A percentile compares a stretch with the other conserved stretches of the same genome.
Evolutionary conservation across 2,888 invertebrate genomes (phyloP).

Genomic region (Gasteruption jaculator): DNA sequence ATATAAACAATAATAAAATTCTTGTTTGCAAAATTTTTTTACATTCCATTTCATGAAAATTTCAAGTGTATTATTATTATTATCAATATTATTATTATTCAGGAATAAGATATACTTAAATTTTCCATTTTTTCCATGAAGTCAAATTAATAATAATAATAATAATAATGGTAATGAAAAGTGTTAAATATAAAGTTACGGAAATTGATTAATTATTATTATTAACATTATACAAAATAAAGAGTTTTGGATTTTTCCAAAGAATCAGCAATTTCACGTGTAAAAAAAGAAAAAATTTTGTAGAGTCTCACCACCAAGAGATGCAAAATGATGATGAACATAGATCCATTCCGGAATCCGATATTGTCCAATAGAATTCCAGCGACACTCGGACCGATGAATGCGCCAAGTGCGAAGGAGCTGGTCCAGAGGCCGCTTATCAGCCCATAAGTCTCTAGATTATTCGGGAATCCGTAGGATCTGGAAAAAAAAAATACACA

Average conservation of each 20-base stretch:
- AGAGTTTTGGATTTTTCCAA: conserved; percentile 7
- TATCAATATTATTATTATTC: no score
- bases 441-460: conserved; percentile 82
- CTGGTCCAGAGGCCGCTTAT: conserved; percentile 90
- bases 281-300: background rate
- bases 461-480: conserved; percentile 73
- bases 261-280: conserved; percentile 1
- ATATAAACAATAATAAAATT: no score
- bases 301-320: conserved; percentile 59
- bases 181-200: no score
- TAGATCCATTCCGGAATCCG: conserved; percentile 67
- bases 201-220: conserved; percentile 1
- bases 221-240: background rate
- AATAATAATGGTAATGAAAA: no score
- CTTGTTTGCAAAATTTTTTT: no score
- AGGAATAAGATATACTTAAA: no score
- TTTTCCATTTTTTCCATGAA: no score
- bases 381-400: conserved; percentile 74
- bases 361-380: conserved; percentile 71
- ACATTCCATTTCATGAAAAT: no score
- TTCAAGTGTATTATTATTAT: no score
- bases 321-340: conserved; percentile 68
- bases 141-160: no score
- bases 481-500: conserved; percentile 52
- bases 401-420: conserved; percentile 82